phyloP scores from a whole-genome alignment of 1,140 invertebrate species.

The Zophobas morio region DNA sequence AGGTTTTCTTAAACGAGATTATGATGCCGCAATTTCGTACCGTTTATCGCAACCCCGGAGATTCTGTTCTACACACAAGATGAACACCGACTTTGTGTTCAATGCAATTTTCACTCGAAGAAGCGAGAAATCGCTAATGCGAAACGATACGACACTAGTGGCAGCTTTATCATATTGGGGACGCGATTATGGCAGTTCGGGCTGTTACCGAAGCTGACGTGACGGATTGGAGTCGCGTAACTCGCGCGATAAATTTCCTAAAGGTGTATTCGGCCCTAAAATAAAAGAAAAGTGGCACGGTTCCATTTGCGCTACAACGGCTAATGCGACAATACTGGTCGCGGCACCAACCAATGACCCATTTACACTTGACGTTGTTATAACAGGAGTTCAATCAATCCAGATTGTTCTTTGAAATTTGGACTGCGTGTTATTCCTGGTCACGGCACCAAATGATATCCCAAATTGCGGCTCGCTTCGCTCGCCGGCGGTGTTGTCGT shows the following conservation, averaged over 20 bases:
- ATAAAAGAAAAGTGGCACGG: conserved; percentile 4
- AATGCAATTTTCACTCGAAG: conserved; percentile 22
- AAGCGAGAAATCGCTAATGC: conserved; percentile 31
- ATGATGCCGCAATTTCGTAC: conserved; percentile 34
- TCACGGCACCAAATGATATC: no score
- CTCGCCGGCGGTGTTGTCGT: no score
- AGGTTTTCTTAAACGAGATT: conserved; percentile 36
- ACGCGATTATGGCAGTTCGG: conserved; percentile 21
- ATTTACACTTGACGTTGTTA: no score
- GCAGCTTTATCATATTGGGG: conserved; percentile 30
- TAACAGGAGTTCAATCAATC: no score
- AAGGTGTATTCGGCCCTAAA: conserved; percentile 11
- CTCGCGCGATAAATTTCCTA: conserved; percentile 26
- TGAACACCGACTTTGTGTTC: neutral
- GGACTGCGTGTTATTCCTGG: no score
- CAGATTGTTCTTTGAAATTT: no score
- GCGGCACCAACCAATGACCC: neutral
- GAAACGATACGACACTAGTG: conserved; percentile 27
- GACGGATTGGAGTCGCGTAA: conserved; percentile 30
- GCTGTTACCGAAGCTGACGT: conserved; percentile 17
- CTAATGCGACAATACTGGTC: neutral
- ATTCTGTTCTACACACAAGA: neutral
- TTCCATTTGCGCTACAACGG: no score
- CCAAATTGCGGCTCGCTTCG: no score
- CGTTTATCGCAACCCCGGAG: conserved; percentile 15